A percentile compares a stretch with the other conserved stretches of the same genome.
Conservation (phyloP, 2,888 invertebrate species). For the Synergus umbraculus region DNA sequence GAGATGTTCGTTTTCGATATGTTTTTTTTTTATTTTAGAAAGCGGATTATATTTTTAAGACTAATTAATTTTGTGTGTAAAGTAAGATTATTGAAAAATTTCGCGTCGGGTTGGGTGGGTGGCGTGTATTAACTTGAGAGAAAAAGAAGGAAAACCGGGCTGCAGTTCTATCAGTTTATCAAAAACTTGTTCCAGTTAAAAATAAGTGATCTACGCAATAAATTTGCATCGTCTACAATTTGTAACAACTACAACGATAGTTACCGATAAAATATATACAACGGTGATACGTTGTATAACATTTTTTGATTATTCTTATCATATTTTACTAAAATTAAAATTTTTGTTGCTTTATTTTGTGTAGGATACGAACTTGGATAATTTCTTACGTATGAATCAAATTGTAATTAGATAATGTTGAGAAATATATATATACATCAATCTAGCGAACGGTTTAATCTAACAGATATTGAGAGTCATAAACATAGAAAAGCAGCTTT, state of each 20-base stretch:
- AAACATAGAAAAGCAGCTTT: neutral
- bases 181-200: neutral
- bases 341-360: neutral
- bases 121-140: neutral
- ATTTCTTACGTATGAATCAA: neutral
- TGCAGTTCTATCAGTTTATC: neutral
- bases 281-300: neutral
- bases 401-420: neutral
- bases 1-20: constrained; percentile 18
- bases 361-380: neutral
- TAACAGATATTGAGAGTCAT: neutral
- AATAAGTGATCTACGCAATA: neutral
- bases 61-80: constrained; percentile 2
- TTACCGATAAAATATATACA: neutral
- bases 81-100: neutral
- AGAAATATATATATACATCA: constrained; percentile 3
- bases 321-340: neutral
- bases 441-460: constrained; percentile 5
- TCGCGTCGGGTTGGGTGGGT: neutral
- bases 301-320: neutral
- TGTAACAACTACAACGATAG: neutral
- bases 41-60: neutral
- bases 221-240: neutral
- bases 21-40: neutral
- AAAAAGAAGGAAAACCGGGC: constrained; percentile 5